These are phyloP conservation scores for Ellobium chinense DNA, from an alignment of 2,888 invertebrate genomes.

Conservation along the genomic window DNA sequence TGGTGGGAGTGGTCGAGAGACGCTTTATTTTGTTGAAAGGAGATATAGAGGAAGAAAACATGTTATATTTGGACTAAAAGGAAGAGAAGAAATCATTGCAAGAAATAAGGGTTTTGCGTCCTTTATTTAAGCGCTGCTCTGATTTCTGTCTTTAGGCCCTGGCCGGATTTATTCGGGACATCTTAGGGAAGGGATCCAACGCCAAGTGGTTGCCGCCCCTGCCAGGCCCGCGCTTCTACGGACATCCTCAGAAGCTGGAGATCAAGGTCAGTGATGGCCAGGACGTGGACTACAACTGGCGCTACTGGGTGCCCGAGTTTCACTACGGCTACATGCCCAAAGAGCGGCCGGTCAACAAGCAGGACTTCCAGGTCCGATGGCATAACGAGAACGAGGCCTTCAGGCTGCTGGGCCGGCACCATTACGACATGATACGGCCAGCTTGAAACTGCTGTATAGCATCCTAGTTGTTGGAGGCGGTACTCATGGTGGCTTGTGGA, in stretches of 20 bases:
- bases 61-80: no score
- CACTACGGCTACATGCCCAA: constrained; percentile 45
- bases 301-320: constrained; percentile 38
- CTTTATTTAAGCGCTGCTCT: neutral
- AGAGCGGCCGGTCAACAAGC: constrained; percentile 13
- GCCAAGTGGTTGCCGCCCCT: constrained; percentile 21
- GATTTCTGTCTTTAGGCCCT: constrained; percentile 38
- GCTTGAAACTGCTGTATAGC: neutral
- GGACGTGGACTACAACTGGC: constrained; percentile 46
- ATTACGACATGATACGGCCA: constrained; percentile 21
- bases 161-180: constrained; percentile 24
- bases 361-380: constrained; percentile 28
- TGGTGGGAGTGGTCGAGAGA: no score
- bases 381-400: neutral
- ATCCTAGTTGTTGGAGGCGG: no score
- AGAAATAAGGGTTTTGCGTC: no score
- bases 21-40: no score
- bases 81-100: no score
- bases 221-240: neutral
- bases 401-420: constrained; percentile 21
- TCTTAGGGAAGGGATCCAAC: constrained; percentile 32
- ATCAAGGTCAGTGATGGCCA: constrained; percentile 6
- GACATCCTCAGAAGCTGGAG: neutral
- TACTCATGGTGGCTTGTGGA: no score
- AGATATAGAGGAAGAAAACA: no score